phyloP scores from a whole-genome alignment of 2,888 invertebrate species.

The Papilio gigon region DNA sequence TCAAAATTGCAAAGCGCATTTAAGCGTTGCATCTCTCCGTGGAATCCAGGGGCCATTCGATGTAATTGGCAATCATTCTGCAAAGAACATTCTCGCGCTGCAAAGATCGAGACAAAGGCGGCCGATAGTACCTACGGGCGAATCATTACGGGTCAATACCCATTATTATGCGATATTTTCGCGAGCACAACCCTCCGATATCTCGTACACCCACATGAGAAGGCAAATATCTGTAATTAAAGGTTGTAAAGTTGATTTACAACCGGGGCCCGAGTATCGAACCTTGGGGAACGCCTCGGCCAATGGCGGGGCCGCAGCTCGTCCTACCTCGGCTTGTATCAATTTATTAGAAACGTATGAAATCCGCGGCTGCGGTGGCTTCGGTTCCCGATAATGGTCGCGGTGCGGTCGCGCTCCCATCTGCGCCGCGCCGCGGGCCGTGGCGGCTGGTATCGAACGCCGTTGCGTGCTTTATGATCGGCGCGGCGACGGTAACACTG shows the following conservation, averaged over 20 bases:
- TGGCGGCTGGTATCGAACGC: slow-evolving; percentile 75
- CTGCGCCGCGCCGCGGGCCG: slow-evolving; percentile 61
- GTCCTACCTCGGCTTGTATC: slow-evolving; percentile 71
- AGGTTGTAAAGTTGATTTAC: slow-evolving; percentile 83
- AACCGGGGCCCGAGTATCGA: slow-evolving; percentile 74
- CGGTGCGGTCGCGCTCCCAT: slow-evolving; percentile 78
- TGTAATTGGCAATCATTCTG: slow-evolving; percentile 82
- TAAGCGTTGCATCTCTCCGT: slow-evolving; percentile 71
- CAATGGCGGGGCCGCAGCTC: slow-evolving; percentile 66
- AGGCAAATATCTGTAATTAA: slow-evolving; percentile 83
- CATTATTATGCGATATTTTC: slow-evolving; percentile 83
- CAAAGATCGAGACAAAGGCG: slow-evolving; percentile 81
- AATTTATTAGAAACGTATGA: slow-evolving; percentile 82
- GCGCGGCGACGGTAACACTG: slow-evolving; percentile 78
- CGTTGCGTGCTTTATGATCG: slow-evolving; percentile 76
- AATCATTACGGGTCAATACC: slow-evolving; percentile 81
- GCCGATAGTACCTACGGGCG: slow-evolving; percentile 80
- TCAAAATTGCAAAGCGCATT: slow-evolving; percentile 68
- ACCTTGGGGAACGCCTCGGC: slow-evolving; percentile 73
- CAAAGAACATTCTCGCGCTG: slow-evolving; percentile 76
- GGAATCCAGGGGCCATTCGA: slow-evolving; percentile 79
- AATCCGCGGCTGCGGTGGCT: slow-evolving; percentile 79
- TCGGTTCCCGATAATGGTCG: slow-evolving; percentile 70
- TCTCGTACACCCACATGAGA: slow-evolving; percentile 78
- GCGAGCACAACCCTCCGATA: slow-evolving; percentile 80